phyloP scores from a whole-genome alignment of 2,113 vertebrate genomes.

The Hemichromis elongatus region DNA sequence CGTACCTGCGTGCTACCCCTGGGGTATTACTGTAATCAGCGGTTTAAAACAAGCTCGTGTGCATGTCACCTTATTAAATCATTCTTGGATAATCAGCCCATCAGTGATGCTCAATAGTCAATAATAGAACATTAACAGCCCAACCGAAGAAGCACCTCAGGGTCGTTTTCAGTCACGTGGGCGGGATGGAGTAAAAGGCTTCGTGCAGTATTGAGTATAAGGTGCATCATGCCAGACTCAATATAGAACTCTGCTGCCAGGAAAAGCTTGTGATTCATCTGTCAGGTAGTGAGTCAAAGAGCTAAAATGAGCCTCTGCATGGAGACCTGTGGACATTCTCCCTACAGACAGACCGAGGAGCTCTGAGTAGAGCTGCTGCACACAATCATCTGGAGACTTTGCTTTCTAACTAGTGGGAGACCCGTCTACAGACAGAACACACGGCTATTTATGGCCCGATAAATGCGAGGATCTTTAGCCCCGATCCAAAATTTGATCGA shows the following conservation, averaged over 20 bases:
- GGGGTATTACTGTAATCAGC: background rate
- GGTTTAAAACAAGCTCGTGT: background rate
- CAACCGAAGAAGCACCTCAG: background rate
- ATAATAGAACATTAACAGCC: background rate
- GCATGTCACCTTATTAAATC: background rate
- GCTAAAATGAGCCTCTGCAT: background rate
- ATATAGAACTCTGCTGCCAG: background rate
- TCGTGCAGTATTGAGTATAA: background rate
- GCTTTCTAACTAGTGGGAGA: background rate
- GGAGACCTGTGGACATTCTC: background rate
- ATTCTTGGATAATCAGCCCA: background rate
- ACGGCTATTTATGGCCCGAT: rapidly evolving
- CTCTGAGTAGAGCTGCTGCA: background rate
- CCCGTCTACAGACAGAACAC: background rate
- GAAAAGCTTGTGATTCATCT: background rate
- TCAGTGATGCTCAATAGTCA: background rate
- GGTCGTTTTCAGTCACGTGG: background rate
- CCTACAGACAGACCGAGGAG: background rate
- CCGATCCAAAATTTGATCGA: background rate
- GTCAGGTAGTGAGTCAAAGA: background rate
- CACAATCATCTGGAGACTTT: background rate
- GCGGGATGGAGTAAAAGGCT: rapidly evolving
- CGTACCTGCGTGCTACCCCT: background rate
- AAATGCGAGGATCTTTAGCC: background rate
- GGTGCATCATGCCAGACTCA: background rate